A percentile compares a stretch with the other conserved stretches of the same genome.
Evolutionary conservation across 2,797 vertebrate genomes (phyloP).

Genomic region (Myotis vivesi): DNA sequence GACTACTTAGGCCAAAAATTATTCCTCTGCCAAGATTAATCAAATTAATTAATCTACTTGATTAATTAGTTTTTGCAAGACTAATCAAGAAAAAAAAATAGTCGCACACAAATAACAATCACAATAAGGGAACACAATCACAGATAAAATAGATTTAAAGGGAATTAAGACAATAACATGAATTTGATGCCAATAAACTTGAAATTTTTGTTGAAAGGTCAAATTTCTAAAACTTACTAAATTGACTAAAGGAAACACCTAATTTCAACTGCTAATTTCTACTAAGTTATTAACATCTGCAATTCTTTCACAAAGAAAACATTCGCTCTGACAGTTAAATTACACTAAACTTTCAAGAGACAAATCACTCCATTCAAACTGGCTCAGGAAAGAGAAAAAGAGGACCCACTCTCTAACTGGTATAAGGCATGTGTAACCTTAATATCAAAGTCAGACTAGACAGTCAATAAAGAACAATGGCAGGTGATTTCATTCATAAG

Average conservation of each 20-base stretch:
- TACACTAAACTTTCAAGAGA: background rate
- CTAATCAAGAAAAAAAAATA: background rate
- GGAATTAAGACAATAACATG: background rate
- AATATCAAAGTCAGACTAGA: background rate
- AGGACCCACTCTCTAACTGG: background rate
- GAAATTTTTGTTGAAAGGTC: background rate
- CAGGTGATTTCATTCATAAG: background rate
- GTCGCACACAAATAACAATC: background rate
- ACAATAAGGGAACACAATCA: background rate
- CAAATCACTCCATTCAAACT: background rate
- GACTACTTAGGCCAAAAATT: background rate
- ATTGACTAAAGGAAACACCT: background rate
- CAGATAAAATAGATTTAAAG: background rate
- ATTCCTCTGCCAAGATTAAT: background rate
- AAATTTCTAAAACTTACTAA: conserved; percentile 52
- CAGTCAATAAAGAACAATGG: background rate
- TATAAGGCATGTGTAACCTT: background rate
- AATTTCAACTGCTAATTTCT: conserved; percentile 19
- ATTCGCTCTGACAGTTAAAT: background rate
- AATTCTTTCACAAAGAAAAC: background rate
- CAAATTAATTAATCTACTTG: background rate
- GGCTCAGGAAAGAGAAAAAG: background rate
- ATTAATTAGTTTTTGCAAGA: background rate
- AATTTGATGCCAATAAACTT: conserved; percentile 36
- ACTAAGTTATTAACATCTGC: background rate